Base-by-base conservation (phyloP, 2,888 invertebrate genomes). In the Tribolium freemani region DNA sequence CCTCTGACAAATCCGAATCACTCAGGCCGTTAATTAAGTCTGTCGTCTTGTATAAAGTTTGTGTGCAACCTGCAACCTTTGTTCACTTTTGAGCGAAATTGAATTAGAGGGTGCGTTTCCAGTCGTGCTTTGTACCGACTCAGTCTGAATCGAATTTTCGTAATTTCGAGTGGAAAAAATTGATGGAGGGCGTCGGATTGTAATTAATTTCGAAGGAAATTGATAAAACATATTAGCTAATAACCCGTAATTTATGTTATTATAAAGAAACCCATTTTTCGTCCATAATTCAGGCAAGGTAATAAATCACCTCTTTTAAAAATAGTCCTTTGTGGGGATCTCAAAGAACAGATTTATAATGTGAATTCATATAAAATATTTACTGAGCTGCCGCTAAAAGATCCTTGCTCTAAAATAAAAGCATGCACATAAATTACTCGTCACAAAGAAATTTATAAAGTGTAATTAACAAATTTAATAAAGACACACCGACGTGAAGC, bases 341-440 rank as follows among this genome's bases (percentile, higher is more conserved):
- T 74, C 70, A 74, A 74, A 74, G 69, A 66, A 64, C 46, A 56
- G 66, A 71, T 68, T 71, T 44, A 71, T 74, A 74, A 74, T 67
- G 45, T 10, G 70, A 71, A 73, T 58, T 71, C 74, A 58, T 71
- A 71, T 71, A 74, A 73, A 69, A 74, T 71, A 74, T 73, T 66
- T 73, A 71, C 71, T 48, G 63, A 61, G 53, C 10, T 50, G 11
- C n/a, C 10, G 30, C 48, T 21, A 50, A 68, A 48, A 50, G 50
- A 58, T 6, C 61, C 45, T 45, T 69, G 50, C 30, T 50, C 16
- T 48, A 53, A 69, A 69, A 69, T 69, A 69, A 61, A 69, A 57
- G 60, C 53, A 48, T 60, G 67, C 48, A 50, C 38, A 69, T 69
- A 69, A 69, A 61, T 60, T 69, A 60, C 31, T 31, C n/a, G 51